Evolutionary conservation across 2,888 invertebrate genomes (phyloP).

Genomic region (Euphydryas editha): DNA sequence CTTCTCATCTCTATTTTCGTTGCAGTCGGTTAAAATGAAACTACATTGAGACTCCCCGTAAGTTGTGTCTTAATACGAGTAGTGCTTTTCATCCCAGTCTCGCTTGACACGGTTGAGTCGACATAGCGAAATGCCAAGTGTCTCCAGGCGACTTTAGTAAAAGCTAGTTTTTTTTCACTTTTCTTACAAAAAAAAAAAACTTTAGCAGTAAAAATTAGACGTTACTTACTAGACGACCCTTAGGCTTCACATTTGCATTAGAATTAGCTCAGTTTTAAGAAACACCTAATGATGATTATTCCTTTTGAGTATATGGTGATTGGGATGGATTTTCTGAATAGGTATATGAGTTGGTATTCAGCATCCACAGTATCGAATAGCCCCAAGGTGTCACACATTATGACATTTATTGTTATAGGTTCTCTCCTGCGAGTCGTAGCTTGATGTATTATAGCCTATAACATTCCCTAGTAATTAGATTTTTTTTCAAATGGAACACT

Average conservation of each 20-base stretch:
- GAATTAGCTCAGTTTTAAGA: background rate
- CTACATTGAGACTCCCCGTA: constrained; percentile 1
- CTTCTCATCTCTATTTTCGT: background rate
- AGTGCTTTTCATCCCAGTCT: constrained; percentile 28
- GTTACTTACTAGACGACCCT: background rate
- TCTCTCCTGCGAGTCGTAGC: no score
- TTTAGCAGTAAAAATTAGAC: constrained; percentile 4
- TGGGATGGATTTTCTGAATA: no score
- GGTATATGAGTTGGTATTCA: no score
- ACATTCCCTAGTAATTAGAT: no score
- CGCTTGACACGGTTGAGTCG: constrained; percentile 20
- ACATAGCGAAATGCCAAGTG: constrained; percentile 23
- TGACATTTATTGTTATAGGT: no score
- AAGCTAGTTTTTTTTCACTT: constrained; percentile 20
- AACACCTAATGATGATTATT: background rate
- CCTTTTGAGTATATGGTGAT: no score
- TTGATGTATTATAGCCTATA: no score
- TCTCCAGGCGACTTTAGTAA: constrained; percentile 17
- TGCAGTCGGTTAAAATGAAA: background rate
- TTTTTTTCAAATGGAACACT: no score
- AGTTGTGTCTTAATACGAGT: constrained; percentile 17
- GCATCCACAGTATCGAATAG: no score
- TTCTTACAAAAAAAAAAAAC: constrained; percentile 5
- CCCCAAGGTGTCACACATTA: no score
- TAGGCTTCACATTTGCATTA: background rate